Evolutionary conservation across 2,797 vertebrate genomes (phyloP).

Genomic region (Gymnopithys bicolor): DNA sequence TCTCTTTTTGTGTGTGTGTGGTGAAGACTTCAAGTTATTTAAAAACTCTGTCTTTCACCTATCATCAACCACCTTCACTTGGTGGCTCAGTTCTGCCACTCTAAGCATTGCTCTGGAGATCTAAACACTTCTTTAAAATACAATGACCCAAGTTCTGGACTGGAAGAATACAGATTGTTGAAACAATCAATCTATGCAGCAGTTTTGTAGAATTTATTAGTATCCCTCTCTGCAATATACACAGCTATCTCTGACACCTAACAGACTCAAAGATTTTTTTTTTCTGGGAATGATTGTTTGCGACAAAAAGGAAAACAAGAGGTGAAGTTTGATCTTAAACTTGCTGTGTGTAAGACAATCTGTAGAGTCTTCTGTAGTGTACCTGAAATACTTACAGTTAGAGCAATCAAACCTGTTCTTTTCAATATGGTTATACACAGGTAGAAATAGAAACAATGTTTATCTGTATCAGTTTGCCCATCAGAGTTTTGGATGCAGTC

Average conservation of each 20-base stretch:
- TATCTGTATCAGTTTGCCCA: neutral
- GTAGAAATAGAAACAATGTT: accelerated
- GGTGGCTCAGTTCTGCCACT: neutral
- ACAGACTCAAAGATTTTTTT: neutral
- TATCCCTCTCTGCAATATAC: neutral
- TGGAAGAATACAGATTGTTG: neutral
- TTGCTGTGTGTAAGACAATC: neutral
- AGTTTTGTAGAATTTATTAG: neutral
- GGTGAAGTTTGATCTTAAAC: neutral
- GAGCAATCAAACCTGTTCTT: neutral
- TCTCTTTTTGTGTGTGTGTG: neutral
- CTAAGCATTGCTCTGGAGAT: neutral
- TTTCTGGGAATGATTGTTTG: neutral
- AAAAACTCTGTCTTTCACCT: neutral
- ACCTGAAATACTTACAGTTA: neutral
- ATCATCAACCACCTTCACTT: neutral
- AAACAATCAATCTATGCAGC: neutral
- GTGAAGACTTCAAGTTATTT: neutral
- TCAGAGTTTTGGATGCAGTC: neutral
- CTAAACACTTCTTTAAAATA: neutral
- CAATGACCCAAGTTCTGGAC: neutral
- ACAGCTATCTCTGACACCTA: neutral
- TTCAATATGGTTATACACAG: neutral
- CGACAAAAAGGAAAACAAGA: neutral
- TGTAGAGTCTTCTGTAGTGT: neutral